Percentiles rank a stretch among this genome's conserved stretches.
These are phyloP conservation scores for Myiotriccus ornatus DNA, from an alignment of 2,797 vertebrate species.

Conservation along the genomic window DNA sequence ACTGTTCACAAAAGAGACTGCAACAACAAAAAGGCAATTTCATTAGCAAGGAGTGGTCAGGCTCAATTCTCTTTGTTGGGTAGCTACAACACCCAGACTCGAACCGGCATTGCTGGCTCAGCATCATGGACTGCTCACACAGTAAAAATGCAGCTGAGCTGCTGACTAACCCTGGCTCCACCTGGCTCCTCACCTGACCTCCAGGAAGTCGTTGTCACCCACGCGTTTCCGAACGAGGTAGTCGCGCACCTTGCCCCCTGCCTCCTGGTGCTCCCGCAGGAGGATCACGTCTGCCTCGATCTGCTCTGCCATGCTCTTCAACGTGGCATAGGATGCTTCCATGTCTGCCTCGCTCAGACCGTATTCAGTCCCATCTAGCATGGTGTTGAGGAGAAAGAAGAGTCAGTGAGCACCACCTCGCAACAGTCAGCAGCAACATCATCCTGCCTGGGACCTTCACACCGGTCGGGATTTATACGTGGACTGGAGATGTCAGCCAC, in stretches of 20 bases:
- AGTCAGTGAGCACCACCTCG: neutral
- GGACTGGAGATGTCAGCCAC: neutral
- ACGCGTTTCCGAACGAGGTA: slow-evolving; percentile 94
- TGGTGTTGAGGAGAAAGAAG: neutral
- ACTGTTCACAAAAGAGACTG: neutral
- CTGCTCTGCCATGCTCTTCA: slow-evolving; percentile 94
- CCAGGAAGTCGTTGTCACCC: slow-evolving; percentile 97
- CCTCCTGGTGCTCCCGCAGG: slow-evolving; percentile 89
- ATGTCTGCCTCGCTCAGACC: slow-evolving; percentile 92
- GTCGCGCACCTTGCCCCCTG: slow-evolving; percentile 89
- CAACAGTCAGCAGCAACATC: neutral
- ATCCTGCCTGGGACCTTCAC: neutral
- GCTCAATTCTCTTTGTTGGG: neutral
- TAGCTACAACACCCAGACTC: slow-evolving; percentile 2
- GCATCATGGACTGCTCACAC: neutral
- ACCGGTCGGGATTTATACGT: fast-evolving
- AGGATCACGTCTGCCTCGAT: slow-evolving; percentile 91
- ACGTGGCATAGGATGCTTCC: slow-evolving; percentile 93
- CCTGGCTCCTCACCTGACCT: slow-evolving; percentile 90
- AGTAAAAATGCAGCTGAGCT: neutral
- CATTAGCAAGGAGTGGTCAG: slow-evolving; percentile 37
- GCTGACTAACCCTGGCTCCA: slow-evolving; percentile 1
- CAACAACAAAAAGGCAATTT: neutral
- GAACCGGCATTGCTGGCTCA: slow-evolving; percentile 19
- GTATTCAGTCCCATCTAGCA: slow-evolving; percentile 91